Percentiles rank a stretch among this genome's conserved stretches.
These are phyloP conservation scores for Acronicta psi DNA, from an alignment of 2,888 invertebrate genomes.

Conservation along the genomic window DNA sequence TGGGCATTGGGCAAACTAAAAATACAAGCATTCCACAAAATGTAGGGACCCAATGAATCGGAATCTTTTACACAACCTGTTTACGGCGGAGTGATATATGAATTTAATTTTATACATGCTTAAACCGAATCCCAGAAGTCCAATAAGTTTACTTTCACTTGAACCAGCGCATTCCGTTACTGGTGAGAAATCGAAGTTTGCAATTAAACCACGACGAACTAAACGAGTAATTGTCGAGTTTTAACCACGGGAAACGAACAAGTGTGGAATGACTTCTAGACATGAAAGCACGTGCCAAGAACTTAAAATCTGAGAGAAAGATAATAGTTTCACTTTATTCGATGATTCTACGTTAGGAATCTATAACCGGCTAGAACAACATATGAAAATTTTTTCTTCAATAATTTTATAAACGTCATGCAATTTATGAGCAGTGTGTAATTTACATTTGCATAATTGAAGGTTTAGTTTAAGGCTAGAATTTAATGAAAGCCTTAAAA, in stretches of 20 bases:
- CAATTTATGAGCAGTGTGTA: not conserved
- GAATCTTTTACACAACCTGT: conserved; percentile 20
- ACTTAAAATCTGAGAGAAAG: conserved; percentile 10
- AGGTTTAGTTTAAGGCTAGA: not conserved
- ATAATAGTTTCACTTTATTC: conserved; percentile 14
- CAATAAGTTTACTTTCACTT: conserved; percentile 56
- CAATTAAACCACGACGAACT: conserved; percentile 62
- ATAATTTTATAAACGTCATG: not conserved
- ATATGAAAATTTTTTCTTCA: not conserved
- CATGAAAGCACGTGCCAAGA: conserved; percentile 46
- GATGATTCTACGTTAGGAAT: not conserved
- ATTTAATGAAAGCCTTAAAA: not conserved
- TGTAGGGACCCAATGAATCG: conserved; percentile 12
- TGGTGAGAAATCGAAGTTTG: conserved; percentile 64
- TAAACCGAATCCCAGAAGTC: conserved; percentile 45
- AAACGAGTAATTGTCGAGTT: conserved; percentile 58
- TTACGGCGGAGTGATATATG: conserved; percentile 36
- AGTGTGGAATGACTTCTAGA: conserved; percentile 50
- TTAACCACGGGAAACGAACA: conserved; percentile 64
- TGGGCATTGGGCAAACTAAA: not conserved
- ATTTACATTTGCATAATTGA: conserved; percentile 4
- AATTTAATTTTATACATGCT: conserved; percentile 34
- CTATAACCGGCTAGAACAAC: not conserved
- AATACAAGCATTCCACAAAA: not conserved
- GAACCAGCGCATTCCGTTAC: conserved; percentile 61